phyloP scores from a whole-genome alignment of 2,797 vertebrate species.

The Benthosema pterotum region DNA sequence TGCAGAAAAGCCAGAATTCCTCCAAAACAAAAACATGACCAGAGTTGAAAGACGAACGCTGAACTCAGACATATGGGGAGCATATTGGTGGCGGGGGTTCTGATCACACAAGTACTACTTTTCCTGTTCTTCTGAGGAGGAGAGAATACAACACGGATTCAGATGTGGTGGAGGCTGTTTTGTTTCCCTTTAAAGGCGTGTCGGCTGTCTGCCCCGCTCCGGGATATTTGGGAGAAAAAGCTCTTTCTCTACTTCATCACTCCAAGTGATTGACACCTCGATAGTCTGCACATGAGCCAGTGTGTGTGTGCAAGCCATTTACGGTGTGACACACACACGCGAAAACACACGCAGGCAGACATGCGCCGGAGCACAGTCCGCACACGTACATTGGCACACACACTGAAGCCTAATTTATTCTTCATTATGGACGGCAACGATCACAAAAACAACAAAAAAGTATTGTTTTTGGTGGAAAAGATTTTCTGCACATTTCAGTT shows the following conservation, averaged over 20 bases:
- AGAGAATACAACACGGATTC: slow-evolving; percentile 63
- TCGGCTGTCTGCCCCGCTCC: slow-evolving; percentile 59
- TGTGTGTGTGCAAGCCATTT: slow-evolving; percentile 56
- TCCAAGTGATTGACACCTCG: slow-evolving; percentile 67
- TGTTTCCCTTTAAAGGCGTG: slow-evolving; percentile 74
- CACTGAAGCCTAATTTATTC: no score
- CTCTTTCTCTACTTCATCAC: slow-evolving; percentile 61
- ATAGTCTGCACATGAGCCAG: slow-evolving; percentile 63
- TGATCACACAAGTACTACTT: slow-evolving; percentile 56
- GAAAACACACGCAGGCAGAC: slow-evolving; percentile 1
- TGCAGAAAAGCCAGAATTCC: slow-evolving; percentile 54
- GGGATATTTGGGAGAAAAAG: slow-evolving; percentile 56
- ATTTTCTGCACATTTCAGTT: no score
- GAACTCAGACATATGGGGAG: slow-evolving; percentile 72
- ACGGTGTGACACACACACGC: slow-evolving; percentile 35
- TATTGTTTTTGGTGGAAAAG: no score
- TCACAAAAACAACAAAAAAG: no score
- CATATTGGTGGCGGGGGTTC: slow-evolving; percentile 70
- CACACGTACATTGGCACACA: slow-evolving; percentile 1
- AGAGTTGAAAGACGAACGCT: slow-evolving; percentile 53
- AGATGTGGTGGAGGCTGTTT: slow-evolving; percentile 76
- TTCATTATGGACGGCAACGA: no score
- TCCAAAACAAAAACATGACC: slow-evolving; percentile 58
- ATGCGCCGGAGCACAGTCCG: not conserved
- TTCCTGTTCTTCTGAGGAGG: slow-evolving; percentile 46